Evolutionary conservation across 2,113 vertebrate genomes (phyloP), one percentile per base, ranked within the genome.

Genomic region (Apodemus sylvaticus): DNA sequence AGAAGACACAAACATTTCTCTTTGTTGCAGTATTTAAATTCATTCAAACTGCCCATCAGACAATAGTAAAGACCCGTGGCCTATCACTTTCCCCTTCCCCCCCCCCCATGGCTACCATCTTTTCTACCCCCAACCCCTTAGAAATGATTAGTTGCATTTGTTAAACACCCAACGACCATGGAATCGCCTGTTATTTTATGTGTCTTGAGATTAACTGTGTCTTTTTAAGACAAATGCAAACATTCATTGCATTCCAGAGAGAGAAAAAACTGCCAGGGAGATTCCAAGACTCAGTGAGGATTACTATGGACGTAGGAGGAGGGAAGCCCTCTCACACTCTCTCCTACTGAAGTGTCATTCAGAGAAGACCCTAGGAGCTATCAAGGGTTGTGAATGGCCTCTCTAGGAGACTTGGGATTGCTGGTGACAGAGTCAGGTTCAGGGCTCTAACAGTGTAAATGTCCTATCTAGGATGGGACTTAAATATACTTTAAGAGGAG

Each of bases 101-200:
- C 92, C 97, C 76, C 71, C 74, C 93, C 83, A 36, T 83, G 92
- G 96, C 86, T 95, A 97, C 76, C 93, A 55, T 87, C 92, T 55
- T 98, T 89, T 16, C 36, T 0, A 34, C 71, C 55, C 58, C 58
- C 17, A 5, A 4, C 58, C 77, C 53, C 70, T 68, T 96, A 96
- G 95, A 97, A 97, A 97, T 95, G 87, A 97, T 98, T 98, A 96
- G 95, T 70, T 97, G 42, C 93, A 96, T 98, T 96, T 98, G 92
- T 96, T 93, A 78, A 93, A 97, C 97, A 89, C 87, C 48, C 36
- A 95, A 70, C 93, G 82, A 94, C 93, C 90, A 78, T 92, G 94
- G 90, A 66, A 42, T 0, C 94, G 94, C 94, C 83, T 90, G 64
- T 87, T 97, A 87, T 97, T 98, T 96, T 94, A 95, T 71, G 95